A percentile compares a stretch with the other conserved stretches of the same genome.
phyloP scores from a whole-genome alignment of 2,113 vertebrate species.

The Pholis gunnellus region DNA sequence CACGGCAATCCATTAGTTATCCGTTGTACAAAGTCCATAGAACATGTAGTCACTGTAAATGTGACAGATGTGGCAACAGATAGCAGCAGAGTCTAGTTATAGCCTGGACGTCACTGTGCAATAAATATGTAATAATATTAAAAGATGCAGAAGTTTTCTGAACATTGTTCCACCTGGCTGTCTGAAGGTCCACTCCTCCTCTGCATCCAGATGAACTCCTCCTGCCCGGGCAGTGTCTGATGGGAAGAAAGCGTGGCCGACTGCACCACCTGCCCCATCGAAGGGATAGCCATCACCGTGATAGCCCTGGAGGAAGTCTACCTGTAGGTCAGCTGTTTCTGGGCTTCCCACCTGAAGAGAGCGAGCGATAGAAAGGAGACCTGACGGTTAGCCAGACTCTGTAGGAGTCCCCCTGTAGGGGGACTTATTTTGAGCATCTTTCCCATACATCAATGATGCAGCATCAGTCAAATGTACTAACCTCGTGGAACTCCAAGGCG shows the following conservation, averaged over 20 bases:
- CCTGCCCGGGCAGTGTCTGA: constrained; percentile 76
- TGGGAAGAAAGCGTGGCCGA: constrained; percentile 81
- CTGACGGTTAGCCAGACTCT: not conserved
- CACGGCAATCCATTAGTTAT: not conserved
- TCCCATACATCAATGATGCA: not conserved
- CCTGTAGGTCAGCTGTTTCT: constrained; percentile 69
- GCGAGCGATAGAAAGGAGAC: not conserved
- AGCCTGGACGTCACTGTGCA: not conserved
- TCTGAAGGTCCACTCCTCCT: constrained; percentile 82
- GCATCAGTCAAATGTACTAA: constrained; percentile 18
- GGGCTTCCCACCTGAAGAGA: constrained; percentile 71
- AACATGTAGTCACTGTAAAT: too few relatives aligned
- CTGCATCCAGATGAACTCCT: constrained; percentile 77
- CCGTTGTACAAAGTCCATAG: not conserved
- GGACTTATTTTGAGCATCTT: not conserved
- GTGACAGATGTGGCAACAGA: not conserved
- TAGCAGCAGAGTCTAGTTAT: not conserved
- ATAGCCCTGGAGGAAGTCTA: constrained; percentile 77
- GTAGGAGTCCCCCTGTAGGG: not conserved
- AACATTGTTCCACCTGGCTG: constrained; percentile 65
- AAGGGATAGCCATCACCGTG: constrained; percentile 79
- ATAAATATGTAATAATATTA: not conserved
- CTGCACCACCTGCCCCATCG: constrained; percentile 79
- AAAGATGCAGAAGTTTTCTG: not conserved
- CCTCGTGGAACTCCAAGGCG: constrained; percentile 81